Percentiles rank a stretch among this genome's conserved stretches.
Conservation (phyloP, 2,113 vertebrate genomes). For the Protomyctophum bolini region DNA sequence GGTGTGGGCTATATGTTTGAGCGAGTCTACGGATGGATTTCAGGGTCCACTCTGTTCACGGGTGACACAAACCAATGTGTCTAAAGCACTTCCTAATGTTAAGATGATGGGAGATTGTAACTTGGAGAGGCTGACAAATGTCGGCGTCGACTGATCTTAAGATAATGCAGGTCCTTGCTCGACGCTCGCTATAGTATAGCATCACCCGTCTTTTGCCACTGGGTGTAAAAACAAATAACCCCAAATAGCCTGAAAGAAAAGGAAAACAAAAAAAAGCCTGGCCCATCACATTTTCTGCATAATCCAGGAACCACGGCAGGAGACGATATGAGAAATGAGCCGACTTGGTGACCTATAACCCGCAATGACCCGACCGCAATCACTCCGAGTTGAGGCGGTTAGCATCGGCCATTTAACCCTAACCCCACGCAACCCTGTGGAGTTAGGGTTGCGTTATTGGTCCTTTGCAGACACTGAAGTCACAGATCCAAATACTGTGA, state of each 20-base stretch:
- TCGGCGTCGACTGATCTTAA: constrained; percentile 37
- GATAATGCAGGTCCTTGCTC: constrained; percentile 56
- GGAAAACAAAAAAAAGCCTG: neutral
- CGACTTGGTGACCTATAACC: constrained; percentile 23
- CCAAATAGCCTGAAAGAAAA: too few species aligned
- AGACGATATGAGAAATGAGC: neutral
- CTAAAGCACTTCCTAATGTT: constrained; percentile 58
- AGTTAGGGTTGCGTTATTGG: constrained; percentile 11
- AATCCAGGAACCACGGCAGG: neutral
- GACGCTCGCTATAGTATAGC: constrained; percentile 12
- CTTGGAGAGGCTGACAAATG: constrained; percentile 27
- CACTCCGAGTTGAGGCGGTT: constrained; percentile 14
- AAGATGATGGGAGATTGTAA: neutral
- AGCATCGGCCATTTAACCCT: constrained; percentile 3
- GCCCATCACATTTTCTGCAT: constrained; percentile 22
- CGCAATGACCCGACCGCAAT: constrained; percentile 1
- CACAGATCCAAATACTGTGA: constrained; percentile 58
- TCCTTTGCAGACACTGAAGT: constrained; percentile 62
- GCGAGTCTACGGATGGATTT: constrained; percentile 40
- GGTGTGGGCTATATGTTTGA: constrained; percentile 35
- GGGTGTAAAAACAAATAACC: constrained; percentile 26
- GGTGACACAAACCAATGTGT: constrained; percentile 30
- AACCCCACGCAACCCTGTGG: too few species aligned
- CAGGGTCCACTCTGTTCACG: constrained; percentile 34
- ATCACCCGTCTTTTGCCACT: constrained; percentile 26